Base-by-base conservation (phyloP, 2,113 vertebrate species). In the Melospiza melodia region DNA sequence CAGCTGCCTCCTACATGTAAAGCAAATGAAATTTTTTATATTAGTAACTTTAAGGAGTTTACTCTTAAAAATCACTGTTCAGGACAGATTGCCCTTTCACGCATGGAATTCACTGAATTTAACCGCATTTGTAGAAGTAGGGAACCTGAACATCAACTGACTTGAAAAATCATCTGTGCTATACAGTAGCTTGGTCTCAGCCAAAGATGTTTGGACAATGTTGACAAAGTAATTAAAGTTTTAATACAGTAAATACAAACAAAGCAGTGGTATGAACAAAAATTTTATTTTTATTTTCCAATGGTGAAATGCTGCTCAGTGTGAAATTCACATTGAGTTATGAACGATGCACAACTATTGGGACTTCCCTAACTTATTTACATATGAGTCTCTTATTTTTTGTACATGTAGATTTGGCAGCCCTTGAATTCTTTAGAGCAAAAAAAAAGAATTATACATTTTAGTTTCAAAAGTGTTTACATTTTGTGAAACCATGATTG, bases 281-380 rank as follows among this genome's bases (percentile, higher is more conserved):
- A 94, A 93, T 52, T 97, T 98, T 97, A 98, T 98, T 98, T 97
- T 94, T 96, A 82, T 97, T 97, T 98, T 95, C 93, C 96, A 95
- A 80, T 96, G 97, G 93, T 98, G 97, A 97, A 97, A 97, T 96
- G 95, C 95, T 95, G 74, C 92, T 98, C 87, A 97, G 86, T 97
- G 97, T 98, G 95, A 97, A 98, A 95, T 91, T 96, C 97, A 97
- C 96, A 98, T 95, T 96, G 81, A 97, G 96, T 97, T 97, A 96
- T 97, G 96, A 97, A 97, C 0, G 94, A 97, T 97, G 96, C 93
- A 98, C 96, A 98, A 90, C 96, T 97, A 89, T 93, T 93, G 95
- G 95, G 96, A 93, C 94, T 95, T 97, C 88, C 96, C 91, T 97
- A 94, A 94, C 73, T 96, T 97, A 97, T 98, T 95, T 97, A 97